These are phyloP conservation scores for Acromyrmex charruanus DNA, from an alignment of 1,140 invertebrate species.

Conservation along the genomic window DNA sequence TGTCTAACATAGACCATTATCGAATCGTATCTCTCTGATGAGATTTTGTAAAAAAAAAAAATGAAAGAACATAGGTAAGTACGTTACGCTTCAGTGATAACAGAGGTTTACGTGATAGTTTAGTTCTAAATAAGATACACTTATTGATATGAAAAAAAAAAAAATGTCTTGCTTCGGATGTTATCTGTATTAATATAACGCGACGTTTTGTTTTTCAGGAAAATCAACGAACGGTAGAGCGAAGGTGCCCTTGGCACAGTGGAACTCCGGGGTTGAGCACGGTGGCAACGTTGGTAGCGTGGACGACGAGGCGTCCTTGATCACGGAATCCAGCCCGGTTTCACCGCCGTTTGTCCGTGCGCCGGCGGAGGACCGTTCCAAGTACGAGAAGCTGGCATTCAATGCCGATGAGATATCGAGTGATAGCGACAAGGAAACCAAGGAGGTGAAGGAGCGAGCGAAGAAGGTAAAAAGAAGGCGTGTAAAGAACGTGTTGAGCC, in stretches of 20 bases:
- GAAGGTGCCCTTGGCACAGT: slow-evolving; percentile 75
- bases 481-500: slow-evolving; percentile 79
- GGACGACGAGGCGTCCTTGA: slow-evolving; percentile 80
- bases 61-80: slow-evolving; percentile 53
- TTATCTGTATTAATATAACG: slow-evolving; percentile 5
- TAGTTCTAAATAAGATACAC: slow-evolving; percentile 3
- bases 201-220: slow-evolving; percentile 77
- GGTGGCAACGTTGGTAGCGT: slow-evolving; percentile 33
- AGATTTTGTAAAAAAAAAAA: slow-evolving; percentile 25
- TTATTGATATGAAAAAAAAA: not conserved
- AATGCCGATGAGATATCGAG: slow-evolving; percentile 88
- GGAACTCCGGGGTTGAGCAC: slow-evolving; percentile 75
- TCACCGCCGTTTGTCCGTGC: slow-evolving; percentile 89
- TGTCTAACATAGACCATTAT: slow-evolving; percentile 1
- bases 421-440: slow-evolving; percentile 86
- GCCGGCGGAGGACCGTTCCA: slow-evolving; percentile 91
- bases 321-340: slow-evolving; percentile 80
- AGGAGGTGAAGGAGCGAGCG: slow-evolving; percentile 76
- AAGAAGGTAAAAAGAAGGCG: slow-evolving; percentile 82
- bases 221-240: slow-evolving; percentile 66
- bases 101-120: not conserved
- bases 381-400: slow-evolving; percentile 92
- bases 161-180: not conserved
- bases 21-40: not conserved
- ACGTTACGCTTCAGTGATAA: slow-evolving; percentile 40